Conservation (phyloP, 2,797 vertebrate genomes). For the Sylvilagus floridanus region DNA sequence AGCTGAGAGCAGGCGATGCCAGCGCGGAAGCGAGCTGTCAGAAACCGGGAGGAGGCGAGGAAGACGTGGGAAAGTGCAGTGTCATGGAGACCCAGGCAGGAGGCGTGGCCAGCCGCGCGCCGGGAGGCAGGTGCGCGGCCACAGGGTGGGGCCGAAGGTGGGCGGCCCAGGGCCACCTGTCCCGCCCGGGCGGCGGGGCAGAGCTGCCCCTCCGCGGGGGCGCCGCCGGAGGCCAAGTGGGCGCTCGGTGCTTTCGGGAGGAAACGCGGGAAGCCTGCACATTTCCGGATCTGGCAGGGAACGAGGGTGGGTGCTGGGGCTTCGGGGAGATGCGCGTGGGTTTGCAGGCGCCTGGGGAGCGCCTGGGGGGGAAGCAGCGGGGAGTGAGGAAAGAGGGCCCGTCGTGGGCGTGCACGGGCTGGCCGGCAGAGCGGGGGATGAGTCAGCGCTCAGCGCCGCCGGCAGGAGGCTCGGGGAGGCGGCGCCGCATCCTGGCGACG, state of each 20-base stretch:
- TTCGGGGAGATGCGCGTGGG: constrained; percentile 34
- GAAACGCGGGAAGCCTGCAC: constrained; percentile 59
- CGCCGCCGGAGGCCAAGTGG: constrained; percentile 33
- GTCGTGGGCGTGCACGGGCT: constrained; percentile 38
- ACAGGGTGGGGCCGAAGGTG: neutral
- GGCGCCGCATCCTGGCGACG: neutral
- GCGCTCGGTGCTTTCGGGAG: constrained; percentile 46
- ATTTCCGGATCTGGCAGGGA: constrained; percentile 66
- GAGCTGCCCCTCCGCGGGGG: neutral
- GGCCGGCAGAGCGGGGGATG: constrained; percentile 35
- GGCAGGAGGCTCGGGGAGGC: neutral
- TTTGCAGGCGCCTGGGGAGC: constrained; percentile 66
- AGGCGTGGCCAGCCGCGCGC: neutral
- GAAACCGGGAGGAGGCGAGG: constrained; percentile 28
- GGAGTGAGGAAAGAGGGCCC: constrained; percentile 2
- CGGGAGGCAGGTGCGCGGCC: neutral
- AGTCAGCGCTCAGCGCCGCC: constrained; percentile 56
- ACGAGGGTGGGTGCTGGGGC: constrained; percentile 49
- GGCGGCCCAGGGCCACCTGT: constrained; percentile 45
- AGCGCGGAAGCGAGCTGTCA: constrained; percentile 66
- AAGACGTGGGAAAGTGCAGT: constrained; percentile 65
- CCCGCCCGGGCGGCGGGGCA: neutral
- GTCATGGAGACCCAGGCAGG: constrained; percentile 75
- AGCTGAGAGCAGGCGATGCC: constrained; percentile 46
- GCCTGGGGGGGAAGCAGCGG: constrained; percentile 42